A percentile compares a stretch with the other conserved stretches of the same genome.
These are phyloP conservation scores for Tokudaia tokunoshimensis DNA, from an alignment of 2,797 vertebrate genomes.

Conservation along the genomic window DNA sequence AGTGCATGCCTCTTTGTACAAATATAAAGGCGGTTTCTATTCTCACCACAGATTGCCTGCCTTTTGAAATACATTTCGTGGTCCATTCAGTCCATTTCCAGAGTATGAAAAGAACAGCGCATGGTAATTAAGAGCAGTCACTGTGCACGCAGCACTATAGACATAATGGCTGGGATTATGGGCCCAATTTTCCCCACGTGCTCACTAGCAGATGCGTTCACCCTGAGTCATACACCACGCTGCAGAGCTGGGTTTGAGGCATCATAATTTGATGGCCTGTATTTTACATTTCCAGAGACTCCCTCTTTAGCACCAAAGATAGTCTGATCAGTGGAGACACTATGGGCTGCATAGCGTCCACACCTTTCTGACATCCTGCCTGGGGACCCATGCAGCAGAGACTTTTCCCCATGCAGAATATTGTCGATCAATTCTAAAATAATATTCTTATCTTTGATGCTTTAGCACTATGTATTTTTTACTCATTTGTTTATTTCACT, in stretches of 20 bases:
- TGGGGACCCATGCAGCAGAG: neutral
- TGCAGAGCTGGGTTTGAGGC: constrained; percentile 71
- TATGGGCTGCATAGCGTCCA: constrained; percentile 33
- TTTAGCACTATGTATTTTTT: too few species aligned
- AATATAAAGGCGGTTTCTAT: constrained; percentile 86
- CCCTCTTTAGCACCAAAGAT: constrained; percentile 20
- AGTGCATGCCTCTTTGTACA: constrained; percentile 81
- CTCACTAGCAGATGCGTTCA: constrained; percentile 84
- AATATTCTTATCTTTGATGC: neutral
- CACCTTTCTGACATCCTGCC: neutral
- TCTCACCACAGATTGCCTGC: constrained; percentile 85
- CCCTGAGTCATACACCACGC: constrained; percentile 80
- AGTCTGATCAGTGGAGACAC: constrained; percentile 55
- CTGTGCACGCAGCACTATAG: constrained; percentile 61
- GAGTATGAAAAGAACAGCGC: constrained; percentile 83
- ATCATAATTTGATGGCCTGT: constrained; percentile 77
- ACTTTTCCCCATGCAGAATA: neutral
- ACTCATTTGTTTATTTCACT: neutral
- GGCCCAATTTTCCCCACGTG: constrained; percentile 83
- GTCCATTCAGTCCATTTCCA: constrained; percentile 87
- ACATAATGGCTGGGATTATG: constrained; percentile 84
- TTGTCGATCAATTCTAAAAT: neutral
- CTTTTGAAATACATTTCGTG: constrained; percentile 87
- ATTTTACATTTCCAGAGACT: constrained; percentile 69
- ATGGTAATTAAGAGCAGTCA: constrained; percentile 86